phyloP scores from a whole-genome alignment of 2,888 invertebrate genomes.

The Lithophane ornitopus region DNA sequence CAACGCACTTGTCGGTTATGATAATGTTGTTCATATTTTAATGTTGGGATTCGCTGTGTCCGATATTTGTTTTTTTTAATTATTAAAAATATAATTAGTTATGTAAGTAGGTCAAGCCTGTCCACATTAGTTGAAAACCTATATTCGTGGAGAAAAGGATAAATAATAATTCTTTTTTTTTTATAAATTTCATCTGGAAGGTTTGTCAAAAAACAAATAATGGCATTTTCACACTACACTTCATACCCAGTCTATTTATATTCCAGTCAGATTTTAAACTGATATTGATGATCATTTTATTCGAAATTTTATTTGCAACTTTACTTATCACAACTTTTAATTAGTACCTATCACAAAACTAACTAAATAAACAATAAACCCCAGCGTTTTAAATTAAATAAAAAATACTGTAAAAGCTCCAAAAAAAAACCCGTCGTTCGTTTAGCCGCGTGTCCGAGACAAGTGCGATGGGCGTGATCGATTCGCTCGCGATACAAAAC shows the following conservation, averaged over 20 bases:
- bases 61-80: neutral
- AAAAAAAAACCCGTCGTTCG: neutral
- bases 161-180: neutral
- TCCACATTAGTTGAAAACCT: neutral
- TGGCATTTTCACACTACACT: no score
- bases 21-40: slow-evolving; percentile 35
- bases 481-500: slow-evolving; percentile 51
- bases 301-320: neutral
- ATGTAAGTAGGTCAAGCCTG: neutral
- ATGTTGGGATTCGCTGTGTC: neutral
- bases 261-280: neutral
- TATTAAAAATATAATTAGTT: neutral
- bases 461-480: slow-evolving; percentile 60
- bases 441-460: slow-evolving; percentile 58
- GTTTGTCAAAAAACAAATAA: neutral
- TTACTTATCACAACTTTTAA: neutral
- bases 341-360: neutral
- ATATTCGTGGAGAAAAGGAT: neutral
- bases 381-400: neutral
- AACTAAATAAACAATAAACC: neutral
- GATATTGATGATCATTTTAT: neutral
- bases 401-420: neutral
- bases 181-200: neutral
- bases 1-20: slow-evolving; percentile 47
- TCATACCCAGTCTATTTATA: no score